Base-by-base conservation (phyloP, 2,797 vertebrate species). In the Zenarchopterus dispar region DNA sequence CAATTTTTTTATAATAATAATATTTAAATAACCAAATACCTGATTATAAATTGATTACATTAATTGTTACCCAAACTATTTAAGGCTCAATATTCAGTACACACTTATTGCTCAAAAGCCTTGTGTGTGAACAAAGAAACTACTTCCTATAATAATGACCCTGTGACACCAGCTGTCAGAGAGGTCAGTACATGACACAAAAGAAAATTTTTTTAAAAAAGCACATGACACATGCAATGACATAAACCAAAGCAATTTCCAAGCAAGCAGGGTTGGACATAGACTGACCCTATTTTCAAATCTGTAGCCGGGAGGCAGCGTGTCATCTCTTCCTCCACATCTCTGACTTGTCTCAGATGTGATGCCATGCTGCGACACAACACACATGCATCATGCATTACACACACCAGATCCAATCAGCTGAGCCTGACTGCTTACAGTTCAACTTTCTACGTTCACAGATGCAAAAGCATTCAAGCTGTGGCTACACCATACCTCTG, bases 281-380 rank as follows among this genome's bases (percentile, higher is more conserved):
- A 26, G 72, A 88, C 90, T 85, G 76, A 92, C 91, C 89, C 75
- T 67, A 44, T 92, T 77, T 67, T 72, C 44, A 51, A 63, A 90
- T 72, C 60, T 89, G 67, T 95, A 96, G 3, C 91, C 92, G 0
- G 96, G 95, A 5, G 96, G 97, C 44, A 97, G 91, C 0, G 96
- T 94, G 77, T 92, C 91, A 0, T 97, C 95, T 84, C 86, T 90
- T 36, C 93, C 96, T 67, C 97, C 97, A 74, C 94, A 94, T 33
- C 90, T 92, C 2, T 89, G 80, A 59, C 47, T 91, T 17, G 89
- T 86, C 50, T 93, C 85, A 21, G 83, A 48, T 1, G 26, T 84
- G 59, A 85, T 0, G 5, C 1, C 72, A 80, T 48, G 79, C 91
- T 94, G 84, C 7, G 78, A 77, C 36, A 88, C 83, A 81, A 86